Evolutionary conservation across 2,888 invertebrate species (phyloP).

Genomic region (Drosophila nr. medialis): DNA sequence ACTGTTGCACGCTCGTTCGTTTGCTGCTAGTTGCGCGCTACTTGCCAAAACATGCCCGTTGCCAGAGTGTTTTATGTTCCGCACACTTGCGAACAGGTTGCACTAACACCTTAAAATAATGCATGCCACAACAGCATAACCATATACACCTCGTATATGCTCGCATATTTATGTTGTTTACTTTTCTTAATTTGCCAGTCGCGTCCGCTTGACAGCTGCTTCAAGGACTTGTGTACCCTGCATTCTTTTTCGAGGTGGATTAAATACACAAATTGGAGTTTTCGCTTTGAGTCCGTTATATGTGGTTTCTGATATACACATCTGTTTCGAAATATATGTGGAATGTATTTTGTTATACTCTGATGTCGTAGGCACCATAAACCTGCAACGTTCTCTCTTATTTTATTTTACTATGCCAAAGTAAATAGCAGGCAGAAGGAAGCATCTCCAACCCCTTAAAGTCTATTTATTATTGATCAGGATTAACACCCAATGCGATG

Average conservation of each 20-base stretch:
- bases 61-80: constrained; percentile 43
- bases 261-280: background rate
- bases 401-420: background rate
- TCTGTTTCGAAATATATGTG: background rate
- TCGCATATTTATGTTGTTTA: constrained; percentile 19
- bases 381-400: background rate
- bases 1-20: constrained; percentile 8
- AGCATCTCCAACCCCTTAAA: background rate
- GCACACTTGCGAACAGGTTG: constrained; percentile 30
- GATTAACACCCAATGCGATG: background rate
- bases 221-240: constrained; percentile 4
- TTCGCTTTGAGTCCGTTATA: background rate
- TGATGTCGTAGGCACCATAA: too few species aligned
- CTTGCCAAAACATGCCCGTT: constrained; percentile 28
- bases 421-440: background rate
- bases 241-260: background rate
- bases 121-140: constrained; percentile 26
- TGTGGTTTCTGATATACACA: background rate
- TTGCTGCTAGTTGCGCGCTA: constrained; percentile 14
- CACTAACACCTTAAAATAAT: constrained; percentile 41
- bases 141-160: constrained; percentile 7
- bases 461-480: background rate
- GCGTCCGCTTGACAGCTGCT: constrained; percentile 20
- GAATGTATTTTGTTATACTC: too few species aligned
- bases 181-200: constrained; percentile 22